Evolutionary conservation across 2,888 invertebrate species (phyloP).

Genomic region (Limnephilus auricula): DNA sequence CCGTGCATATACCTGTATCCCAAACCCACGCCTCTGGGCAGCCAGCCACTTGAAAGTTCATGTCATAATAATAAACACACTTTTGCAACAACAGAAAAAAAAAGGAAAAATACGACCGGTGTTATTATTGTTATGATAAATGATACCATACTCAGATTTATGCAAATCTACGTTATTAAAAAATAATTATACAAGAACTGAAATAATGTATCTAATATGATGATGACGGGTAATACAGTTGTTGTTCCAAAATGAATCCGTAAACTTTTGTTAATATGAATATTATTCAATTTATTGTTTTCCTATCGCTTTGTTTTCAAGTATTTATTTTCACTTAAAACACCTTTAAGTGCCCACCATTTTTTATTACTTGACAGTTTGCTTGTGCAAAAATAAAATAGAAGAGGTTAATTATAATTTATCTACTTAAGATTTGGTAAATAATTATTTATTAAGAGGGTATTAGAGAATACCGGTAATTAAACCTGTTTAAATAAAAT

Average conservation of each 20-base stretch:
- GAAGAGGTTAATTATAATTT: too few species aligned
- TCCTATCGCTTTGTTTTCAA: too few species aligned
- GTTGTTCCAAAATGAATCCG: neutral
- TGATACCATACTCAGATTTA: neutral
- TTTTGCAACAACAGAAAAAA: neutral
- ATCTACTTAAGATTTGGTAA: too few species aligned
- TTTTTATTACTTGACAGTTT: too few species aligned
- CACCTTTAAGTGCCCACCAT: too few species aligned
- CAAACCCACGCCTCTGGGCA: neutral
- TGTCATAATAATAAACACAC: constrained; percentile 17
- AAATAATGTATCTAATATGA: neutral
- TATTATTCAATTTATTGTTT: neutral
- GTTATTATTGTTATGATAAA: constrained; percentile 2
- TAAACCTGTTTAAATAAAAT: too few species aligned
- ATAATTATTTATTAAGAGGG: too few species aligned
- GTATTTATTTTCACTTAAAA: too few species aligned
- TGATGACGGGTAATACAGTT: neutral
- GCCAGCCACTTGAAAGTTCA: constrained; percentile 12
- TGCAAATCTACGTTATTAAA: neutral
- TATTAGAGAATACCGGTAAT: too few species aligned
- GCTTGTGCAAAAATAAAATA: too few species aligned
- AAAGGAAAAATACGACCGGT: neutral
- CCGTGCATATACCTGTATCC: neutral
- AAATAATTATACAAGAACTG: neutral
- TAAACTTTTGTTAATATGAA: neutral